Conservation (phyloP, 2,888 invertebrate genomes). For the Tetragonula carbonaria region DNA sequence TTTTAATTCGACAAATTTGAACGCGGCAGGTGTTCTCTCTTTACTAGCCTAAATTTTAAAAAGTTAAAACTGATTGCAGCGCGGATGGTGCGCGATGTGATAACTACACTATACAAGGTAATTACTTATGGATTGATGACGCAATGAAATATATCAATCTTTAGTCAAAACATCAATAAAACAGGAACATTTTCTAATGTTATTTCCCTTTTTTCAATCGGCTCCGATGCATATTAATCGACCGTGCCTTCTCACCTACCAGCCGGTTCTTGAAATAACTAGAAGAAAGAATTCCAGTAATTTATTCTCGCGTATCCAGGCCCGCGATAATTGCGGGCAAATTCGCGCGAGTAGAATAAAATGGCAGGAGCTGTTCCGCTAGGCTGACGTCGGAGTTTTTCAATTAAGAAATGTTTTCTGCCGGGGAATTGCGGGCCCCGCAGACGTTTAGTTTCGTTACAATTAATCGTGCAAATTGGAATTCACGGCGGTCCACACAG, state of each 20-base stretch:
- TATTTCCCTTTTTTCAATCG: no score
- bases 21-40: no score
- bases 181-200: no score
- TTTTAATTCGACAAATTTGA: no score
- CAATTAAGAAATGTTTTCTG: slow-evolving; percentile 59
- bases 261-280: not conserved
- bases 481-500: slow-evolving; percentile 55
- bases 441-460: slow-evolving; percentile 63
- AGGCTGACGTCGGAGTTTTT: slow-evolving; percentile 37
- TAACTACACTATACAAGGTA: no score
- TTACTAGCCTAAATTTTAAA: no score
- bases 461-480: slow-evolving; percentile 70
- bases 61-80: no score
- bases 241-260: not conserved
- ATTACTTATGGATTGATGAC: no score
- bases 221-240: not conserved
- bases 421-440: slow-evolving; percentile 32
- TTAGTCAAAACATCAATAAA: no score
- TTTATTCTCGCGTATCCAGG: slow-evolving; percentile 19
- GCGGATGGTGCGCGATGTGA: no score
- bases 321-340: slow-evolving; percentile 18
- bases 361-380: slow-evolving; percentile 16
- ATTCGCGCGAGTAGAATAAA: slow-evolving; percentile 5
- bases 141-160: no score
- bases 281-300: slow-evolving; percentile 22